Conservation (phyloP, 2,888 invertebrate species). For the Agrotis ipsilon region DNA sequence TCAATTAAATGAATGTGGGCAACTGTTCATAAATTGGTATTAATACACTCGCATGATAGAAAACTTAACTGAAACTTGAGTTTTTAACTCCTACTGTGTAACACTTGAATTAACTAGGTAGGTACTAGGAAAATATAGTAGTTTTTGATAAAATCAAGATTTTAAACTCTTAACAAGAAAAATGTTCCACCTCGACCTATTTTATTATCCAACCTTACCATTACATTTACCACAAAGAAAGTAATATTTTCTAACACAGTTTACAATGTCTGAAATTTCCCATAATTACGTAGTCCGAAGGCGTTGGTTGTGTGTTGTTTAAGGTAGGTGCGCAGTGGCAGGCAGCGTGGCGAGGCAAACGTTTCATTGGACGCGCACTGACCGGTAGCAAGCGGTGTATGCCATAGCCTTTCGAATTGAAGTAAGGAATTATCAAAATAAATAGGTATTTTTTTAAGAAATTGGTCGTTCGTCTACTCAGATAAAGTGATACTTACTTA, state of each 20-base stretch:
- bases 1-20: too few species aligned
- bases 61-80: not conserved
- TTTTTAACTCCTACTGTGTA: not conserved
- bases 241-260: not conserved
- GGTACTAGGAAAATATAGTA: too few species aligned
- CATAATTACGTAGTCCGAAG: constrained; percentile 52
- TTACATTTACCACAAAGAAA: constrained; percentile 3
- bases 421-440: not conserved
- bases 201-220: not conserved
- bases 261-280: constrained; percentile 7
- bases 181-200: not conserved
- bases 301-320: constrained; percentile 38
- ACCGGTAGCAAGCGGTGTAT: constrained; percentile 6
- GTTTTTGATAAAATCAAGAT: not conserved
- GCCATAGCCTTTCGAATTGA: not conserved
- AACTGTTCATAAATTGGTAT: too few species aligned
- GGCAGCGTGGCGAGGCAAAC: constrained; percentile 48
- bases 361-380: constrained; percentile 45
- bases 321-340: constrained; percentile 55
- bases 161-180: not conserved
- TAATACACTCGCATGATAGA: not conserved
- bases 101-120: not conserved
- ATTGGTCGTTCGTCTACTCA: too few species aligned
- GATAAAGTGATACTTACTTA: too few species aligned
- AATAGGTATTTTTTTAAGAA: not conserved